Conservation (phyloP, 2,113 vertebrate species). For the Protobothrops flavoviridis region DNA sequence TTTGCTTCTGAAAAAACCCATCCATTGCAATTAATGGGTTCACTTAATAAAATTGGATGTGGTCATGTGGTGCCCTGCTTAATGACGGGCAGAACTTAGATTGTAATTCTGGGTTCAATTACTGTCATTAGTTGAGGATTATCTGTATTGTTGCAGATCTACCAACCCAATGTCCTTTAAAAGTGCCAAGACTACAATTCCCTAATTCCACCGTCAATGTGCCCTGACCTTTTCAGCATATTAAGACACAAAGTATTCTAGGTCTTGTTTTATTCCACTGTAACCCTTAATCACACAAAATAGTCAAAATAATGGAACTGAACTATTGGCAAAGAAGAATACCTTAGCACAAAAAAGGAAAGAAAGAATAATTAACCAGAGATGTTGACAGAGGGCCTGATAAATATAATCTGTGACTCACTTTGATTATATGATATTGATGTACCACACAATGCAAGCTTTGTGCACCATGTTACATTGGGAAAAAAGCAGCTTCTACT, state of each 20-base stretch:
- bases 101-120: neutral
- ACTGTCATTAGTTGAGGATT: neutral
- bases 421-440: slow-evolving; percentile 6
- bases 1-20: neutral
- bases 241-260: neutral
- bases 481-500: neutral
- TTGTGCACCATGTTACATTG: neutral
- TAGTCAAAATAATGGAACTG: neutral
- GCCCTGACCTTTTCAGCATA: neutral
- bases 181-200: neutral
- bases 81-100: neutral
- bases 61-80: neutral
- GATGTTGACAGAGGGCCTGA: neutral
- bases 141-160: neutral
- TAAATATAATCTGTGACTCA: neutral
- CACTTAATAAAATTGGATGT: neutral
- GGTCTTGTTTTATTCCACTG: neutral
- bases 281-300: neutral
- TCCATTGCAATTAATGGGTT: neutral
- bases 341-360: neutral
- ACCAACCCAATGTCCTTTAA: neutral
- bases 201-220: neutral
- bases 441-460: neutral
- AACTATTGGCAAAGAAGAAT: neutral
- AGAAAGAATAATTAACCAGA: neutral